phyloP scores from a whole-genome alignment of 2,113 vertebrate genomes.

The Blennius ocellaris region DNA sequence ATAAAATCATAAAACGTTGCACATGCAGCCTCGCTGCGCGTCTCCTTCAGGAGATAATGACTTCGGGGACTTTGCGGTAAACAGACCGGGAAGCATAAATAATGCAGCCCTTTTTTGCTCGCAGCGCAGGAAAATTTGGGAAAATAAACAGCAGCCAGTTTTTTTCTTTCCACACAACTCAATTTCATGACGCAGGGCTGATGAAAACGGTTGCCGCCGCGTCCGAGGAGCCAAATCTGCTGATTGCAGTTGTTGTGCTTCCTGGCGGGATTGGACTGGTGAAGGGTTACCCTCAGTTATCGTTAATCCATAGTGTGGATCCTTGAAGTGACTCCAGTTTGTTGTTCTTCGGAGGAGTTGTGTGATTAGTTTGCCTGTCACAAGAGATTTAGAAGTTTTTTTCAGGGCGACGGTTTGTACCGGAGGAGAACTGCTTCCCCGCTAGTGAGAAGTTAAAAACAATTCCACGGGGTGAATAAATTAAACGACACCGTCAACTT shows the following conservation, averaged over 20 bases:
- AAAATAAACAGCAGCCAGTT: constrained; percentile 58
- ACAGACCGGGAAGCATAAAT: constrained; percentile 62
- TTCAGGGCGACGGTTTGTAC: too few species aligned
- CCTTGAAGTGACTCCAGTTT: background rate
- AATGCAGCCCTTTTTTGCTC: constrained; percentile 42
- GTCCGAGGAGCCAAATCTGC: constrained; percentile 24
- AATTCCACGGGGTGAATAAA: too few species aligned
- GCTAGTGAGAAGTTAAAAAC: too few species aligned
- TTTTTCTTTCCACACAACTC: constrained; percentile 19
- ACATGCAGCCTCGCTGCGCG: constrained; percentile 19
- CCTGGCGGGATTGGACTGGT: constrained; percentile 7
- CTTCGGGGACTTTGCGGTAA: constrained; percentile 56
- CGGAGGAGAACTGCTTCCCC: too few species aligned
- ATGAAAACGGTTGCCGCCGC: constrained; percentile 42
- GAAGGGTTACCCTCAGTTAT: constrained; percentile 1
- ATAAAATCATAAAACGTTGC: constrained; percentile 34
- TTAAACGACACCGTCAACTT: too few species aligned
- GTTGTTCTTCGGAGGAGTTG: background rate
- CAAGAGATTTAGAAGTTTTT: background rate
- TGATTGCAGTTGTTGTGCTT: constrained; percentile 41
- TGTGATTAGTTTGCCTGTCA: constrained; percentile 12
- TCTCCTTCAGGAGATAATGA: constrained; percentile 60
- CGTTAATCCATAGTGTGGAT: background rate
- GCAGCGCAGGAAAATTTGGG: constrained; percentile 48
- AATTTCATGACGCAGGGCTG: constrained; percentile 30